Evolutionary conservation across 2,888 invertebrate species (phyloP), one percentile per base, ranked within the genome.

Genomic region (Alsophila aescularia): DNA sequence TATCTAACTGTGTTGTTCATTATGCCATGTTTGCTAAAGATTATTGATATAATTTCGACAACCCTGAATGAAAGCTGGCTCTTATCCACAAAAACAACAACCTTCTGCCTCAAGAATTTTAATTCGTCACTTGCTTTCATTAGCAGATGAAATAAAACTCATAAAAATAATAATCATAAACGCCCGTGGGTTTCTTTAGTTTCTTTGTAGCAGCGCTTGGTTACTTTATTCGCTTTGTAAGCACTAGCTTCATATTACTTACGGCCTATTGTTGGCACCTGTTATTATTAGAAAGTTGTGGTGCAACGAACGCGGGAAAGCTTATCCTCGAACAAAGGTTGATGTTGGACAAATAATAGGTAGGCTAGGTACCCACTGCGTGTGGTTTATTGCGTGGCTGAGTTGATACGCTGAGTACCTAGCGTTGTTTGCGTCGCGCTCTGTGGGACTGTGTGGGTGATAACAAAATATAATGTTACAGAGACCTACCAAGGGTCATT

Each of bases 211-310:
- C 12, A 16, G n/a, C 24, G 12, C 12, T 4, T 37, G 10, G 52
- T 45, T 45, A 44, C 44, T 45, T 35, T 52, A 47, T 4, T 37
- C 37, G 35, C 15, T 48, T 45, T 55, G 42, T 50, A 39, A 52
- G 49, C 42, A 52, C 13, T 50, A 52, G 50, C 13, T 37, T 64
- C 52, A 52, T 53, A 52, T 64, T 64, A 62, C 62, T 63, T 60
- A 63, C 62, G n/a, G 45, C 43, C 67, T 70, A 66, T 71, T 72
- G 73, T 77, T 71, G 62, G 68, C 57, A 63, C 58, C 57, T 67
- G 64, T 49, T 69, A 63, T 66, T 66, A 67, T 66, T 70, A 69
- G 73, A 69, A 64, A 64, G 62, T 50, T n/a, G 32, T 42, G 62
- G 70, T 72, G 70, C 68, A 63, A 60, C 67, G 70, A 64, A 68